Evolutionary conservation across 2,888 invertebrate genomes (phyloP).

Genomic region (Volucella inanis): DNA sequence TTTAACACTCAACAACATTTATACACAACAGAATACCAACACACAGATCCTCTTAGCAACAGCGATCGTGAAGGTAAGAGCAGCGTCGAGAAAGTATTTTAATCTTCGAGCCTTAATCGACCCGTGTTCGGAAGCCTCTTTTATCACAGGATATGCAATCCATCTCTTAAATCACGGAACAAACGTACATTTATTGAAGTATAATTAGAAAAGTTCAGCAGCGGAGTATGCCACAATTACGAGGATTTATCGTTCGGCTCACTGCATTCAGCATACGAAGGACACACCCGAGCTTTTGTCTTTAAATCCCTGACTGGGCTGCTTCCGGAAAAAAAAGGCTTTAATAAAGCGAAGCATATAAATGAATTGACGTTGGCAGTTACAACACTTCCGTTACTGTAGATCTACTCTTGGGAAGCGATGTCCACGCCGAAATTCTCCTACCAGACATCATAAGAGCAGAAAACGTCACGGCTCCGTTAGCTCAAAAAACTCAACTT

Average conservation of each 20-base stretch:
- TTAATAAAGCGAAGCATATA: no score
- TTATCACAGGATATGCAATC: constrained; percentile 1
- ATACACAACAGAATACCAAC: background rate
- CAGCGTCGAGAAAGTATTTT: background rate
- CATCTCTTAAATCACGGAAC: background rate
- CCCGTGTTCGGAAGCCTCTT: constrained; percentile 5
- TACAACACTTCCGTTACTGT: no score
- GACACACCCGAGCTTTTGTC: background rate
- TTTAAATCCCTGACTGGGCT: constrained; percentile 27
- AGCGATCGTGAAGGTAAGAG: no score
- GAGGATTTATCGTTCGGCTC: background rate
- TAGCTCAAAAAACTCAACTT: no score
- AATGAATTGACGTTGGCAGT: no score
- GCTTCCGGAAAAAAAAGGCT: background rate
- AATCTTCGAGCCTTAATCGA: constrained; percentile 11
- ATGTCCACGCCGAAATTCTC: no score
- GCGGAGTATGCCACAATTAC: constrained; percentile 12
- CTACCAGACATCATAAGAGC: no score
- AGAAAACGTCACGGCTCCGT: no score
- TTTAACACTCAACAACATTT: background rate
- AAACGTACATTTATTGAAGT: no score
- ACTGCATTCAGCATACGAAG: background rate
- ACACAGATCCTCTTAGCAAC: constrained; percentile 13
- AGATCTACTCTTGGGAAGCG: no score
- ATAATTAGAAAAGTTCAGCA: constrained; percentile 26